These are phyloP conservation scores for Phrynosoma platyrhinos DNA, from an alignment of 2,113 vertebrate species.

Conservation along the genomic window DNA sequence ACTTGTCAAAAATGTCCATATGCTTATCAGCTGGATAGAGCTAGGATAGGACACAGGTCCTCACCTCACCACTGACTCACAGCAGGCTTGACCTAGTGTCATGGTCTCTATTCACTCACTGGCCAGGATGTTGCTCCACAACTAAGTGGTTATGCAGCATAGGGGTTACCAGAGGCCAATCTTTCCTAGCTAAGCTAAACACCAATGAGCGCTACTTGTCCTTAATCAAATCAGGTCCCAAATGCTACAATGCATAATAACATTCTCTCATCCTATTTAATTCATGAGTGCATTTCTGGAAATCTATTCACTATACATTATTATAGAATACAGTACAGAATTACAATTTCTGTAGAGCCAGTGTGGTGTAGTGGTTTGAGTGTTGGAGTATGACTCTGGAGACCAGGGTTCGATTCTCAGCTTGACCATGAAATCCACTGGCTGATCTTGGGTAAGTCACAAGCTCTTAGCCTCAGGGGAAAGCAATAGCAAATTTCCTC, in stretches of 20 bases:
- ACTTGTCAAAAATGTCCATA: not conserved
- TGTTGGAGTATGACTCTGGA: no score
- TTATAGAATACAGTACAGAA: no score
- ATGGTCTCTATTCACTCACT: constrained; percentile 13
- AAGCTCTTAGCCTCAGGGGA: no score
- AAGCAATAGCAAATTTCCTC: no score
- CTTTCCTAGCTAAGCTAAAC: constrained; percentile 38
- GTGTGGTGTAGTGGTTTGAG: no score
- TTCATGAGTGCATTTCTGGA: not conserved
- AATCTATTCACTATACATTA: not conserved
- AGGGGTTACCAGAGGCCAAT: constrained; percentile 2
- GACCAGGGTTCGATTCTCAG: no score
- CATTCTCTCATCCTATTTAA: not conserved
- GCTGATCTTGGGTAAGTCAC: no score
- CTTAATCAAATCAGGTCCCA: not conserved
- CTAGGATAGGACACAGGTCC: not conserved
- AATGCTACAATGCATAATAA: not conserved
- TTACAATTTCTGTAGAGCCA: no score
- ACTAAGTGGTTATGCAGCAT: constrained; percentile 5
- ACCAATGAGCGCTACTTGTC: not conserved
- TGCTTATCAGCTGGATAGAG: constrained; percentile 2
- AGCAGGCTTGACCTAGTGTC: accelerated
- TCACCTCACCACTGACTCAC: constrained; percentile 2
- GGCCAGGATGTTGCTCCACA: constrained; percentile 22
- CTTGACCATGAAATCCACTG: no score